Percentiles rank a stretch among this genome's conserved stretches.
These are phyloP conservation scores for Vultur gryphus DNA, from an alignment of 2,797 vertebrate genomes.

Conservation along the genomic window DNA sequence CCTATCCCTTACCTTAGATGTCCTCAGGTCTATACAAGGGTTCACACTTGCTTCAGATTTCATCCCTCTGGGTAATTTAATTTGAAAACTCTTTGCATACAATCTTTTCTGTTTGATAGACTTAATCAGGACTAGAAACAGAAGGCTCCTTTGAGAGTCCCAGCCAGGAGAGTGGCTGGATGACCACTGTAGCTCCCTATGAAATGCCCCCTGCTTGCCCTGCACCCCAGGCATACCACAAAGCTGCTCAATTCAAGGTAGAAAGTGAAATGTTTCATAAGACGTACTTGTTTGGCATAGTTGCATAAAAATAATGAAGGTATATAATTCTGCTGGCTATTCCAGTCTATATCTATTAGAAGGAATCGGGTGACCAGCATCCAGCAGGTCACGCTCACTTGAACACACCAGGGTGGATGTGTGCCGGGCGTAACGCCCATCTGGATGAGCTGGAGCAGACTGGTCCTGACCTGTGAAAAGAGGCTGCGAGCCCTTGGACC, in stretches of 20 bases:
- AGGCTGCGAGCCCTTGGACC: background rate
- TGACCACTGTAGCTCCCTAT: background rate
- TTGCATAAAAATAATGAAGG: background rate
- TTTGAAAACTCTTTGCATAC: background rate
- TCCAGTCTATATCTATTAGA: background rate
- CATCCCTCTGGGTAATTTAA: background rate
- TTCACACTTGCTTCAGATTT: background rate
- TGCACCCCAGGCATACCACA: background rate
- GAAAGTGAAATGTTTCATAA: background rate
- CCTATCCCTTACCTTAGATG: too few relatives aligned
- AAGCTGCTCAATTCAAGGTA: background rate
- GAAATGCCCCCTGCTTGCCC: background rate
- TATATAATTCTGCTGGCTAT: background rate
- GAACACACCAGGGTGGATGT: rapidly evolving
- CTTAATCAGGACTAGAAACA: background rate
- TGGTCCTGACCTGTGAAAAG: background rate
- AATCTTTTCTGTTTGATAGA: background rate
- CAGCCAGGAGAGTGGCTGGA: background rate
- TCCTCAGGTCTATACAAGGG: background rate
- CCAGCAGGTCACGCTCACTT: background rate
- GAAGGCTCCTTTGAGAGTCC: background rate
- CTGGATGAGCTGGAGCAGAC: background rate
- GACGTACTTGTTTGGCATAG: rapidly evolving
- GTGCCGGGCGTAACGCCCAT: rapidly evolving
- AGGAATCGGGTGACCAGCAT: background rate